phyloP scores from a whole-genome alignment of 2,888 invertebrate genomes.

The Eulithis testata region DNA sequence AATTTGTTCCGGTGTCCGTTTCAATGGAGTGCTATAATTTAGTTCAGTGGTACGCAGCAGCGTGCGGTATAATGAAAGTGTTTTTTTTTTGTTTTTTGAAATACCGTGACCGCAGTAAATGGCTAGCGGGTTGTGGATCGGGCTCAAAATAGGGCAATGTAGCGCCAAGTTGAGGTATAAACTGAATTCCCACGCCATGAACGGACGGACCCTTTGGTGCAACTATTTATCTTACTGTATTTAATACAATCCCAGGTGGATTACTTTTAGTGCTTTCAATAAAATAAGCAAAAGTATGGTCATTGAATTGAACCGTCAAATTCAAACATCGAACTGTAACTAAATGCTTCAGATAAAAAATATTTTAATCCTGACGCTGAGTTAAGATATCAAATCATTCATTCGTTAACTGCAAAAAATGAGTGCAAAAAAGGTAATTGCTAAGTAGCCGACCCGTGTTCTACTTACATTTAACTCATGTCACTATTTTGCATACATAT shows the following conservation, averaged over 20 bases:
- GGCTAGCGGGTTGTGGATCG: constrained; percentile 26
- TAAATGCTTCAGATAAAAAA: constrained; percentile 38
- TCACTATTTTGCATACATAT: constrained; percentile 24
- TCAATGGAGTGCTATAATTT: constrained; percentile 43
- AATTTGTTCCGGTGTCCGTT: constrained; percentile 44
- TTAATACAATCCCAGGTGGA: not conserved
- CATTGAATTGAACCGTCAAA: constrained; percentile 32
- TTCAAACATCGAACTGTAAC: constrained; percentile 35
- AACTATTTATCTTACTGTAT: not conserved
- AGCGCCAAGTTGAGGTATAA: constrained; percentile 19
- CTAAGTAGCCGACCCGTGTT: constrained; percentile 37
- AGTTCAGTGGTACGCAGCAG: constrained; percentile 42
- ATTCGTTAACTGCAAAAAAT: constrained; percentile 36
- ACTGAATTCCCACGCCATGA: constrained; percentile 2
- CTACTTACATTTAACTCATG: constrained; percentile 32
- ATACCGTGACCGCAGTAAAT: constrained; percentile 33
- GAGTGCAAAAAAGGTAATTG: constrained; percentile 35
- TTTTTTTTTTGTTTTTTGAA: constrained; percentile 38
- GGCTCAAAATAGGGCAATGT: constrained; percentile 27
- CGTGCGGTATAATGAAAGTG: constrained; percentile 44
- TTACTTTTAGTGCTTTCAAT: not conserved
- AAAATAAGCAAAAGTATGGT: constrained; percentile 14
- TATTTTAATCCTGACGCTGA: constrained; percentile 34
- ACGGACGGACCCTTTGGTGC: not conserved
- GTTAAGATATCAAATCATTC: constrained; percentile 40